Evolutionary conservation across 2,888 invertebrate genomes (phyloP).

Genomic region (Piscicola geometra): DNA sequence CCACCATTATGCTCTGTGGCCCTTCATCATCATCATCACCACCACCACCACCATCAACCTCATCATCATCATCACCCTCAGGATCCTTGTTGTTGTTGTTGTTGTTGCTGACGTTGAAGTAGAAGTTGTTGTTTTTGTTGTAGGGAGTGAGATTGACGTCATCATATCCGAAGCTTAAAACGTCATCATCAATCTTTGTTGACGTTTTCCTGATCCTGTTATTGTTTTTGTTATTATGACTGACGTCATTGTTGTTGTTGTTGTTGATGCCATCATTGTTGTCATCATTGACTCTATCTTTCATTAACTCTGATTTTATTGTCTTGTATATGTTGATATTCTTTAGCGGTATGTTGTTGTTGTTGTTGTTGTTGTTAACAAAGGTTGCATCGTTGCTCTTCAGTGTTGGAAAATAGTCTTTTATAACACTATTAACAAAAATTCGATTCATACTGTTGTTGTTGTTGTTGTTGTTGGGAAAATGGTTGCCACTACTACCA

Average conservation of each 20-base stretch:
- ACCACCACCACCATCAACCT: neutral
- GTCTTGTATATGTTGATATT: neutral
- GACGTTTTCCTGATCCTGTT: neutral
- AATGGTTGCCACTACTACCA: too few relatives aligned
- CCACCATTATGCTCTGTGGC: neutral
- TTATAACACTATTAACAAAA: too few relatives aligned
- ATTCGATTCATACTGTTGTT: too few relatives aligned
- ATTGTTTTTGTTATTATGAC: neutral
- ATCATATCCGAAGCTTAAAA: too few relatives aligned
- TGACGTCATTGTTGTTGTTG: neutral
- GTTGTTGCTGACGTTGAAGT: conserved; percentile 11
- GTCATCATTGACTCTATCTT: neutral
- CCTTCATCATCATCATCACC: neutral
- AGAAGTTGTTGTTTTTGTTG: conserved; percentile 9
- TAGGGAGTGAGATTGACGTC: too few relatives aligned
- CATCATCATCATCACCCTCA: neutral
- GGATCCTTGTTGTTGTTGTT: neutral
- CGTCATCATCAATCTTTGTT: too few relatives aligned
- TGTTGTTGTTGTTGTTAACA: neutral
- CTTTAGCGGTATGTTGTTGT: too few relatives aligned
- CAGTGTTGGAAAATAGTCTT: too few relatives aligned
- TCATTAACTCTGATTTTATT: neutral
- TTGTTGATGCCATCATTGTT: neutral
- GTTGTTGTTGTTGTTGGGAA: too few relatives aligned
- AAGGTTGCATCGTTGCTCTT: too few relatives aligned